These are phyloP conservation scores for Peromyscus leucopus DNA, from an alignment of 2,113 vertebrate species.

Conservation along the genomic window DNA sequence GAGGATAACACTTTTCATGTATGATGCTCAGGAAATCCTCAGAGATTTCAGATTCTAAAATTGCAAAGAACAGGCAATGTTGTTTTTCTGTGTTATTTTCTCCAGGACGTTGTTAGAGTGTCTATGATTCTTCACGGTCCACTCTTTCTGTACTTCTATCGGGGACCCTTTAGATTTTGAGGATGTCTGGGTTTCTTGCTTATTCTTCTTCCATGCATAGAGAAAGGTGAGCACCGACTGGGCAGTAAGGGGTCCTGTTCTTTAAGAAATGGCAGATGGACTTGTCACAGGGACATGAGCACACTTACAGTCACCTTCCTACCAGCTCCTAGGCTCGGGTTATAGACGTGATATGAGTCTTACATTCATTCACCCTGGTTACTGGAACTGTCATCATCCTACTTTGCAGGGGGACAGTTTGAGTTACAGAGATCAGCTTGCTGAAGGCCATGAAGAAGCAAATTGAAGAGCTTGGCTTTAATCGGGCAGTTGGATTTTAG, in stretches of 20 bases:
- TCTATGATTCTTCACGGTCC: rapidly evolving
- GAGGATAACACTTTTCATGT: not conserved
- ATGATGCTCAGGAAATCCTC: slow-evolving; percentile 18
- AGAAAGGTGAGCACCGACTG: not conserved
- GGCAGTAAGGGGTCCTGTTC: not conserved
- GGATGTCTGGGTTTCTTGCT: not conserved
- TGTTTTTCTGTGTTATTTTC: not conserved
- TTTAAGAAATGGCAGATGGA: not conserved
- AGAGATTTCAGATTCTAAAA: slow-evolving; percentile 36
- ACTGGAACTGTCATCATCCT: not conserved
- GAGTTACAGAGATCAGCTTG: not conserved
- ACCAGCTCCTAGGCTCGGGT: not conserved
- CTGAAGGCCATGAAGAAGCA: not conserved
- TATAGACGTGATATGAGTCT: too few species aligned
- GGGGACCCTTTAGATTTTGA: not conserved
- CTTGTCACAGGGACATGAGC: rapidly evolving
- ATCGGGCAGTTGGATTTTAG: not conserved
- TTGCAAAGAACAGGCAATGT: not conserved
- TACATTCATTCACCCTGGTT: not conserved
- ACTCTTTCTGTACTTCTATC: not conserved
- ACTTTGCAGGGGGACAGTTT: not conserved
- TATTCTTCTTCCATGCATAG: not conserved
- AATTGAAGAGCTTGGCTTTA: not conserved
- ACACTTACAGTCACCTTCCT: rapidly evolving
- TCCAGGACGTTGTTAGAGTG: rapidly evolving